Evolutionary conservation across 2,888 invertebrate species (phyloP).

Genomic region (Halictus ligatus): DNA sequence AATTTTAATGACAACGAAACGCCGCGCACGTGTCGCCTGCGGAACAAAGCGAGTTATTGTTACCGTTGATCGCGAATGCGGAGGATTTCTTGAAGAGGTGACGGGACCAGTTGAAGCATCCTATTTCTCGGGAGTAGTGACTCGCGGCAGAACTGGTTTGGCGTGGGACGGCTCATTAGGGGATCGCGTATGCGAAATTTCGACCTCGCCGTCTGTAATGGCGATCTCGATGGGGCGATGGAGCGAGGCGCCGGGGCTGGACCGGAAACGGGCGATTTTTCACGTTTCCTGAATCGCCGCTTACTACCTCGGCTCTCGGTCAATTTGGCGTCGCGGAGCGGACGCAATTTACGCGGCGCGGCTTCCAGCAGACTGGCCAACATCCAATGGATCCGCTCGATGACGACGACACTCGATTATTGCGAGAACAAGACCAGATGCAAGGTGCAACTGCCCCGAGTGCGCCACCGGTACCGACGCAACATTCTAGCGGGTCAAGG

Average conservation of each 20-base stretch:
- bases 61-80: background rate
- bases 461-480: too few relatives aligned
- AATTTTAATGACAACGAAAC: background rate
- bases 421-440: slow-evolving; percentile 37
- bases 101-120: background rate
- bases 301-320: slow-evolving; percentile 37
- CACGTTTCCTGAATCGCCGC: slow-evolving; percentile 21
- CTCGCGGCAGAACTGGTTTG: background rate
- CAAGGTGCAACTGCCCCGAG: background rate
- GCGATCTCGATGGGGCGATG: slow-evolving; percentile 3
- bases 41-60: background rate
- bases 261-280: slow-evolving; percentile 33
- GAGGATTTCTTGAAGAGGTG: background rate
- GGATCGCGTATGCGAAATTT: slow-evolving; percentile 1
- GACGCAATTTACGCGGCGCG: slow-evolving; percentile 63
- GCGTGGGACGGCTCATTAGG: background rate
- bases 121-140: background rate
- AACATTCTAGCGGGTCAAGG: too few relatives aligned
- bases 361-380: slow-evolving; percentile 45
- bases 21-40: background rate
- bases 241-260: background rate
- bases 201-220: background rate
- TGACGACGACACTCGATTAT: slow-evolving; percentile 76
- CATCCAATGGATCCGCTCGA: slow-evolving; percentile 70
- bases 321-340: slow-evolving; percentile 63